Evolutionary conservation across 2,888 invertebrate genomes (phyloP).

Genomic region (Drosophila neutralis): DNA sequence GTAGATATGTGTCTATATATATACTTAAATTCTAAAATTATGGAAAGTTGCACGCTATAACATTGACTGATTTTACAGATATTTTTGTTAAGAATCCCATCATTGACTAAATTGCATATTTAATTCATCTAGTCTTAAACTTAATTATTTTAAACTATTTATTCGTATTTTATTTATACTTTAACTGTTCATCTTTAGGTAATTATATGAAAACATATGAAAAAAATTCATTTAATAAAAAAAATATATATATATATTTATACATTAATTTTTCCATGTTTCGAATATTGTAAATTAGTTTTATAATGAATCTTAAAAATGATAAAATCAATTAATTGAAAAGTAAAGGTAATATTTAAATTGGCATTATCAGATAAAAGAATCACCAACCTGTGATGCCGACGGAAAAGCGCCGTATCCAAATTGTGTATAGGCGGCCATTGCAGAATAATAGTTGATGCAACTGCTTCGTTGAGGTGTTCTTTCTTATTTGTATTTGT

Average conservation of each 20-base stretch:
- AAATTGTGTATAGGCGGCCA: constrained; percentile 94
- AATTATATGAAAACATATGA: background rate
- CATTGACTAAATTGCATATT: too few relatives aligned
- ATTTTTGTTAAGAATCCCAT: background rate
- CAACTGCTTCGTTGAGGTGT: constrained; percentile 4
- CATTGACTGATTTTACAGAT: background rate
- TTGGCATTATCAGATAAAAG: background rate
- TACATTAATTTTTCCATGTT: background rate
- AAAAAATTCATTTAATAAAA: background rate
- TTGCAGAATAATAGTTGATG: constrained; percentile 47
- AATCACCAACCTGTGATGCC: constrained; percentile 92
- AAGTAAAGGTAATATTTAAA: background rate
- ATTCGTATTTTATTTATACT: background rate
- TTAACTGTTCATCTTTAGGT: background rate
- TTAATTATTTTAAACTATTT: too few relatives aligned
- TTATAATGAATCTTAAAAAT: background rate
- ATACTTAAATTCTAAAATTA: background rate
- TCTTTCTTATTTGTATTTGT: background rate
- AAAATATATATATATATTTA: background rate
- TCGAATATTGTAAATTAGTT: background rate
- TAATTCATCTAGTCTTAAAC: too few relatives aligned
- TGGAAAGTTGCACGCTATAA: too few relatives aligned
- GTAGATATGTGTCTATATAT: background rate
- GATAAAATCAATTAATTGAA: background rate
- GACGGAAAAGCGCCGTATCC: constrained; percentile 94